These are phyloP conservation scores for Porites lutea DNA, from an alignment of 64 coral and sea anemone genomes.

Conservation along the genomic window DNA sequence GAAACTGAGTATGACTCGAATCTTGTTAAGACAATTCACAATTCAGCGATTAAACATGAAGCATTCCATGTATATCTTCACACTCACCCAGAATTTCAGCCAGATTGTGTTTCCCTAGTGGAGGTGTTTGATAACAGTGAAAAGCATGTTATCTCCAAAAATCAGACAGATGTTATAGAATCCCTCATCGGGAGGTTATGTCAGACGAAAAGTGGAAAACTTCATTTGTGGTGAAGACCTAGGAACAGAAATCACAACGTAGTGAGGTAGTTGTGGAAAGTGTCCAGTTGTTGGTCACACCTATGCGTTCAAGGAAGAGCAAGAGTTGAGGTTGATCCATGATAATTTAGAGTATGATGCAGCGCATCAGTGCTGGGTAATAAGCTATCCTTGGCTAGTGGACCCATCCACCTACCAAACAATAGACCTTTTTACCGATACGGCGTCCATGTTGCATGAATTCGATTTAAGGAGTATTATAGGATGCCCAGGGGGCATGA, in stretches of 20 bases:
- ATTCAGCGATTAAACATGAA: slow-evolving; percentile 23
- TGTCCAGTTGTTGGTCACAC: slow-evolving; percentile 59
- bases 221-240: slow-evolving; percentile 42
- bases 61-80: slow-evolving; percentile 13
- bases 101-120: slow-evolving; percentile 3
- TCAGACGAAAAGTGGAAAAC: neutral
- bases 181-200: neutral
- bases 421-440: slow-evolving; percentile 30
- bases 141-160: neutral
- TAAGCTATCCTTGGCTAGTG: slow-evolving; percentile 63
- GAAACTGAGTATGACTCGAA: slow-evolving; percentile 51
- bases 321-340: slow-evolving; percentile 63
- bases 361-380: slow-evolving; percentile 58
- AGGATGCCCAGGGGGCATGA: no score
- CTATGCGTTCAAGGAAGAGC: slow-evolving; percentile 72
- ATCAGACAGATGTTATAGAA: neutral
- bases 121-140: neutral
- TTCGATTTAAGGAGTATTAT: no score
- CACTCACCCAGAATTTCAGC: slow-evolving; percentile 15
- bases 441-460: slow-evolving; percentile 49
- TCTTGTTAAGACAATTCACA: slow-evolving; percentile 53
- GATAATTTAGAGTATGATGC: slow-evolving; percentile 61
- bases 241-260: slow-evolving; percentile 40
- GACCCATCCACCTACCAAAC: slow-evolving; percentile 62
- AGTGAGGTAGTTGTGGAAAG: slow-evolving; percentile 49